Evolutionary conservation across 2,113 vertebrate genomes (phyloP).

Genomic region (Dasyornis broadbenti): DNA sequence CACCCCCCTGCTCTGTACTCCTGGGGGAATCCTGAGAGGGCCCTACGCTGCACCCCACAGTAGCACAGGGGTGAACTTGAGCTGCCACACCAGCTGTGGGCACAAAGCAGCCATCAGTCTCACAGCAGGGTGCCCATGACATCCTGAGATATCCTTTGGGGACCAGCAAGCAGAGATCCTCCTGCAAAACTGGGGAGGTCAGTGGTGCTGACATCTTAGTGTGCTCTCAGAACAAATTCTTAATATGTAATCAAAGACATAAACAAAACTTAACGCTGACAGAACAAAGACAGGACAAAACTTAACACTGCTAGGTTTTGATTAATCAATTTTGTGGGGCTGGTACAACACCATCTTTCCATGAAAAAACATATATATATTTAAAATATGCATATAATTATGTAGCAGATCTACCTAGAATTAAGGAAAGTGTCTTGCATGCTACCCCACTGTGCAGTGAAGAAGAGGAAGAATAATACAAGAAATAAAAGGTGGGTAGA

Average conservation of each 20-base stretch:
- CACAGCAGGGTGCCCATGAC: not conserved
- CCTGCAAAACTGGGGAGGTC: not conserved
- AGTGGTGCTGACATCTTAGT: not conserved
- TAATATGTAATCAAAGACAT: not conserved
- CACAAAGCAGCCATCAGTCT: not conserved
- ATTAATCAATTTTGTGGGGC: not conserved
- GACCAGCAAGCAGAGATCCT: not conserved
- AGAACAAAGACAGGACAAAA: not conserved
- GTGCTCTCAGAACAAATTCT: not conserved
- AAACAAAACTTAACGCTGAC: not conserved
- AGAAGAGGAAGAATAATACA: not conserved
- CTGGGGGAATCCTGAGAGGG: rapidly evolving
- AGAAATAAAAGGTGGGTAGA: not conserved
- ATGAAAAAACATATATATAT: not conserved
- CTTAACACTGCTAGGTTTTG: not conserved
- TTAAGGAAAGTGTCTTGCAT: not conserved
- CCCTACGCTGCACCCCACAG: not conserved
- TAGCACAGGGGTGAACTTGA: not conserved
- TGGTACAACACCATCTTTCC: not conserved
- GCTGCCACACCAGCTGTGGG: not conserved
- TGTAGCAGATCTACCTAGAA: not conserved
- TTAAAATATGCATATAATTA: not conserved
- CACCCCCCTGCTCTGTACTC: not conserved
- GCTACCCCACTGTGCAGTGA: not conserved
- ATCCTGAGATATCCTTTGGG: not conserved